Evolutionary conservation across 2,113 vertebrate genomes (phyloP).

Genomic region (Toxotes chatareus): DNA sequence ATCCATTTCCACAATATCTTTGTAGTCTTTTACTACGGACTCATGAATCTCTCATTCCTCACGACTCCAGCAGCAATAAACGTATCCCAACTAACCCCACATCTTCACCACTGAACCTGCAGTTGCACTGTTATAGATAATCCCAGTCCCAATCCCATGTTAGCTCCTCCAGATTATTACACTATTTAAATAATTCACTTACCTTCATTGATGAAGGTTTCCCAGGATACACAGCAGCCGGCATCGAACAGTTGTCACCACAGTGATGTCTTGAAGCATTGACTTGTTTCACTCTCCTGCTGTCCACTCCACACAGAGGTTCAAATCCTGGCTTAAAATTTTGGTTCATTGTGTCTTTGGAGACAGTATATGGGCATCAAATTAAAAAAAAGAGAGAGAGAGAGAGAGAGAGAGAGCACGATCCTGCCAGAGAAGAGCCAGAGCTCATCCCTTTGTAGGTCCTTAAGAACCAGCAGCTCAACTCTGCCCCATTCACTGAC

Average conservation of each 20-base stretch:
- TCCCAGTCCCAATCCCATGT: background rate
- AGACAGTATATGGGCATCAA: background rate
- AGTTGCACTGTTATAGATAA: background rate
- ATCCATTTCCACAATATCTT: background rate
- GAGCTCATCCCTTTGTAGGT: background rate
- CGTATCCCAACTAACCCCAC: background rate
- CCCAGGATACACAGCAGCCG: slow-evolving; percentile 12
- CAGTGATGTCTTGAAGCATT: slow-evolving; percentile 13
- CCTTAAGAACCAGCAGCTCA: slow-evolving; percentile 19
- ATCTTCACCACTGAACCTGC: background rate
- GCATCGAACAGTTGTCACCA: slow-evolving; percentile 18
- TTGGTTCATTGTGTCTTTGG: slow-evolving; percentile 13
- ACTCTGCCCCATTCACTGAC: slow-evolving; percentile 21
- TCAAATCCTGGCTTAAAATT: slow-evolving; percentile 12
- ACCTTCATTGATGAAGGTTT: slow-evolving; percentile 50
- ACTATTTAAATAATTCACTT: slow-evolving; percentile 29
- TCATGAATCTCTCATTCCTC: background rate
- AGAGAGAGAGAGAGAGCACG: background rate
- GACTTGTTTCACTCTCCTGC: slow-evolving; percentile 14
- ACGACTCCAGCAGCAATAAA: background rate
- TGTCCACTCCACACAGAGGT: background rate
- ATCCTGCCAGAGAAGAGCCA: background rate
- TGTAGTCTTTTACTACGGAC: background rate
- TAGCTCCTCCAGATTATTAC: background rate
- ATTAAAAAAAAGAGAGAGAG: background rate